phyloP scores from a whole-genome alignment of 2,888 invertebrate species.

The Drosophila melanosoma region DNA sequence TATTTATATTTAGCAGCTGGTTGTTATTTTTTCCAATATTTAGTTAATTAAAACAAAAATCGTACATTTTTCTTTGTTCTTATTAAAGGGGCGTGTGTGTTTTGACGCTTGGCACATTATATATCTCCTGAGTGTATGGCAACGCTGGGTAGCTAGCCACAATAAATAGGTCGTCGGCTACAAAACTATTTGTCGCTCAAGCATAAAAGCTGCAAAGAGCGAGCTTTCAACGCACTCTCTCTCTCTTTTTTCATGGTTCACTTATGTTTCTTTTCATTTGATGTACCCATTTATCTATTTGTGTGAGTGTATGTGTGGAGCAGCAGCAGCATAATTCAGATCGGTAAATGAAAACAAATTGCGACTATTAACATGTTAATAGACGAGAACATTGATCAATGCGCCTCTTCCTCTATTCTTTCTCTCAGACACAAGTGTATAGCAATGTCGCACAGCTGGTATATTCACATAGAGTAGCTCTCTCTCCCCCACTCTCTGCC shows the following conservation, averaged over 20 bases:
- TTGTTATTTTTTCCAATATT: background rate
- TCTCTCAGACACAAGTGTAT: background rate
- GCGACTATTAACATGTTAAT: constrained; percentile 58
- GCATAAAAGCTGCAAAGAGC: constrained; percentile 41
- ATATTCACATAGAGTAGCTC: constrained; percentile 5
- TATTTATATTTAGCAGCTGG: background rate
- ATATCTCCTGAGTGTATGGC: constrained; percentile 47
- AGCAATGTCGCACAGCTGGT: constrained; percentile 35
- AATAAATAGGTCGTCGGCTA: constrained; percentile 72
- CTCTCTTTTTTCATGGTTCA: constrained; percentile 6
- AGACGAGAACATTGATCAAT: constrained; percentile 51
- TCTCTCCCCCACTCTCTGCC: background rate
- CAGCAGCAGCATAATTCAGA: constrained; percentile 37
- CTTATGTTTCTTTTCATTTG: constrained; percentile 12
- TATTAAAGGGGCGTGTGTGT: constrained; percentile 8
- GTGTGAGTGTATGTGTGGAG: constrained; percentile 14
- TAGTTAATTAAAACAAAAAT: background rate
- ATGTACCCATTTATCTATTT: constrained; percentile 11
- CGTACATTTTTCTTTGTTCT: background rate
- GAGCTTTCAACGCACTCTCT: constrained; percentile 27
- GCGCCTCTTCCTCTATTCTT: constrained; percentile 11
- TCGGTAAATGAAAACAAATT: constrained; percentile 58
- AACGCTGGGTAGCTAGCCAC: constrained; percentile 33
- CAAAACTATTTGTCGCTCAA: constrained; percentile 63
- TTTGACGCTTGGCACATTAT: constrained; percentile 6